Evolutionary conservation across 2,113 vertebrate species (phyloP), one percentile per base, ranked within the genome.

Genomic region (Charina bottae): DNA sequence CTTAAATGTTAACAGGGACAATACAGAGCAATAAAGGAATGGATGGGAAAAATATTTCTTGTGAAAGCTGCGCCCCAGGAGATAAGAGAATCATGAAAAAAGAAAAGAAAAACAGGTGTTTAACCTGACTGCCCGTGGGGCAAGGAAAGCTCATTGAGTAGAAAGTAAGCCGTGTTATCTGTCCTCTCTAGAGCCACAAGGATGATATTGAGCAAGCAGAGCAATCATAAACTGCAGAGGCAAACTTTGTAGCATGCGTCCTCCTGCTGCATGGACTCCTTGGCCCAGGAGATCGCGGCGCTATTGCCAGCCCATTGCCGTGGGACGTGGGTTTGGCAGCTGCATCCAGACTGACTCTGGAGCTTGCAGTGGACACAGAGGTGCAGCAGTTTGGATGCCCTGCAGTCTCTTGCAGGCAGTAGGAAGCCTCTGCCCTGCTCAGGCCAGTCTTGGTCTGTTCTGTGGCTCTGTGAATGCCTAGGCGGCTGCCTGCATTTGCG

Each of bases 281-380:
- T 88, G 24, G 58, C 24, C 1, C 12, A 19, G 24, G 0, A 19
- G 1, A 49, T 46, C 42, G 42, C 3, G 24, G 3, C 6, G 26
- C 1, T n/a, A 6, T 13, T 60, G 89, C 13, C 55, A 28, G 42
- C 17, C 42, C 26, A 1, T 11, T 24, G 4, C 6, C 19, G 17
- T 28, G n/a, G 10, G 5, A 12, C 0, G 0, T 12, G 2, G 37
- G 55, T n/a, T 1, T 21, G 3, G 83, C 15, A 3, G 42, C 17
- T 0, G 60, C 60, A 62, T 3, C 12, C 37, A 2, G 2, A 85
- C 7, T 4, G 28, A 68, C 89, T 2, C 12, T 11, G 7, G 15
- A 26, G 1, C 49, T 17, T 12, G 53, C 21, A 13, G 11, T 23
- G 24, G 26, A 46, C 10, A 2, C 42, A 59, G 0, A 19, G 37